Base-by-base conservation (phyloP, 2,113 vertebrate genomes). In the Amazona vittata region DNA sequence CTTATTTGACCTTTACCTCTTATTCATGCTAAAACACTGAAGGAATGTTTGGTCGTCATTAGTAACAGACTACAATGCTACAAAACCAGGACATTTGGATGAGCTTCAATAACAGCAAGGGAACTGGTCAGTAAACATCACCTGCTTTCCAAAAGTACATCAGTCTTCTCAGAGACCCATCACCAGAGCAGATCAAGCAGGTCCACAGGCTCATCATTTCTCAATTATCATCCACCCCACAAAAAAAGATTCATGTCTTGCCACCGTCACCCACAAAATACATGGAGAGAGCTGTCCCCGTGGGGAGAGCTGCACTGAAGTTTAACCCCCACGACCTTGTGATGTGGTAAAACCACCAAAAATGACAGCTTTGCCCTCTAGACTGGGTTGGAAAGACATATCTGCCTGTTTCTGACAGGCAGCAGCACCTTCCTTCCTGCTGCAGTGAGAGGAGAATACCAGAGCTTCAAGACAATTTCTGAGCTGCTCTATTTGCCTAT, bases 361-460 rank as follows among this genome's bases (percentile, higher is more conserved):
- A 90, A 55, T 5, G 4, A 39, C 22, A 75, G 24, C 28, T 80
- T 44, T 69, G 15, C 5, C 35, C 13, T 75, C 74, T 63, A 35
- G 41, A 35, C 24, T 69, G 43, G 3, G 47, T 52, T 59, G 55
- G 67, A 64, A 69, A 59, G 68, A 69, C 0, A 0, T 5, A 17
- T 47, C 44, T 24, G 17, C 41, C 57, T 28, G 15, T 5, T 41
- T 31, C 41, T 44, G 28, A 33, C 35, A 63, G 47, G 35, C 26
- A 75, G 86, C 43, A 80, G 35, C 28, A 80, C 76, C 69, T 50
- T 75, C 37, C 50, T 21, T 25, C 5, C 0, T n/a, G 11, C 35
- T 55, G 28, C 1, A 0, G 17, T 4, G 9, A 53, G 25, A 4
- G 0, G 3, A n/a, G 20, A 86, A 71, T 5, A 64, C 7, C 50